Base-by-base conservation (phyloP, 1,140 invertebrate genomes). In the Dolichoris vasculosae region DNA sequence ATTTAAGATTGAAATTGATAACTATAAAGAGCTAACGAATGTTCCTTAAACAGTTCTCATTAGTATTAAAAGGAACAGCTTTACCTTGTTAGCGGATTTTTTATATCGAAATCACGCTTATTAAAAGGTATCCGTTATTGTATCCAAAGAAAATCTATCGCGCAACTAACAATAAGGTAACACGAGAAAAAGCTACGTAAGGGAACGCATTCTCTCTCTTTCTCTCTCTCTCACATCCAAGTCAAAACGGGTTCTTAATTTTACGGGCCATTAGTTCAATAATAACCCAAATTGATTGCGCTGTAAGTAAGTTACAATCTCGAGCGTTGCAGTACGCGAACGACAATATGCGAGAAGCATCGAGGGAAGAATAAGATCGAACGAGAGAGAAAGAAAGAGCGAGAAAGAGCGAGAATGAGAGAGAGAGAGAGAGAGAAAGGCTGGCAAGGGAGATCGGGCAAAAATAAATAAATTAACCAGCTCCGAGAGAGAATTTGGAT, bases 201-300 rank as follows among this genome's bases (percentile, higher is more conserved):
- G n/a, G 4, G 20, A 32, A 69, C 38, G 23, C 11, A 3, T 20
- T 38, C n/a, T 40, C 40, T 26, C 38, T 23, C 38, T 73, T 4
- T 7, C 20, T 43, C 20, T 73, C 4, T 73, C 40, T 23, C 35
- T 11, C n/a, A 23, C 32, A 73, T 1, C 43, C 40, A 40, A 40
- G 35, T 59, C 59, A 30, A 67, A 73, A 17, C 46, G 43, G 81
- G 32, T 83, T 83, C 51, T 91, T 91, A 91, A 91, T 91, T 91
- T 91, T 89, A 91, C 88, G 89, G 87, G 87, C 89, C 89, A 91
- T 91, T 91, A 91, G 89, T 86, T 86, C 84, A 87, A 89, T 91
- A 91, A 91, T 91, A 91, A 91, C 88, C 89, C 86, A 89, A 91
- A 91, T 91, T 91, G 91, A 91, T 91, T 89, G 90, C 90, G 77